Conservation (phyloP, 2,888 invertebrate genomes). For the Dyspetes luteomarginatus region DNA sequence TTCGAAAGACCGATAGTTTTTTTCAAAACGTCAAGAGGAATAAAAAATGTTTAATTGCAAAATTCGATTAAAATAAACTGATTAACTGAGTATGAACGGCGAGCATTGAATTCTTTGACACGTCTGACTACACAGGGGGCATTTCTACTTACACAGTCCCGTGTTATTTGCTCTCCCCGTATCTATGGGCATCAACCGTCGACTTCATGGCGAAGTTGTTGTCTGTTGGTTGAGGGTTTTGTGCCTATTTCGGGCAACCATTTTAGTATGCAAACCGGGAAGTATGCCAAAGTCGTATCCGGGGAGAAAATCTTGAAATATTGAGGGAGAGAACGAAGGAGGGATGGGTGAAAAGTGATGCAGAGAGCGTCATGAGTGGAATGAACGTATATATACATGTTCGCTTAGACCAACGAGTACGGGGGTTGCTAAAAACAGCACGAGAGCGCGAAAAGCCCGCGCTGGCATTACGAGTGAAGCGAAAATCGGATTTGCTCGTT, state of each 20-base stretch:
- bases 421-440: conserved; percentile 35
- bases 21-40: too few species aligned
- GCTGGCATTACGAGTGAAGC: conserved; percentile 79
- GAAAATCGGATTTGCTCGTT: conserved; percentile 83
- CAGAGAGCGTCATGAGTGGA: conserved; percentile 53
- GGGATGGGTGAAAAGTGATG: background rate
- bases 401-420: conserved; percentile 17
- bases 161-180: too few species aligned
- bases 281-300: conserved; percentile 79
- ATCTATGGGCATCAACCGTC: background rate
- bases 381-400: conserved; percentile 18
- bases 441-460: conserved; percentile 43
- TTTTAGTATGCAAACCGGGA: conserved; percentile 74
- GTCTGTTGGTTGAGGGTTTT: background rate
- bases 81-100: too few species aligned
- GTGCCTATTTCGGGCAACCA: conserved; percentile 10
- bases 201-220: conserved; percentile 28
- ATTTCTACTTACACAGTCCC: too few species aligned
- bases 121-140: too few species aligned
- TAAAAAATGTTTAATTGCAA: too few species aligned
- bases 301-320: conserved; percentile 29
- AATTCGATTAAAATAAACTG: too few species aligned
- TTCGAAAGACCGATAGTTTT: too few species aligned
- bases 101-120: too few species aligned
- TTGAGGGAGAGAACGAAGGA: conserved; percentile 28